A percentile compares a stretch with the other conserved stretches of the same genome.
Evolutionary conservation across 2,888 invertebrate genomes (phyloP).

Genomic region (Arrhopalites spinosus): DNA sequence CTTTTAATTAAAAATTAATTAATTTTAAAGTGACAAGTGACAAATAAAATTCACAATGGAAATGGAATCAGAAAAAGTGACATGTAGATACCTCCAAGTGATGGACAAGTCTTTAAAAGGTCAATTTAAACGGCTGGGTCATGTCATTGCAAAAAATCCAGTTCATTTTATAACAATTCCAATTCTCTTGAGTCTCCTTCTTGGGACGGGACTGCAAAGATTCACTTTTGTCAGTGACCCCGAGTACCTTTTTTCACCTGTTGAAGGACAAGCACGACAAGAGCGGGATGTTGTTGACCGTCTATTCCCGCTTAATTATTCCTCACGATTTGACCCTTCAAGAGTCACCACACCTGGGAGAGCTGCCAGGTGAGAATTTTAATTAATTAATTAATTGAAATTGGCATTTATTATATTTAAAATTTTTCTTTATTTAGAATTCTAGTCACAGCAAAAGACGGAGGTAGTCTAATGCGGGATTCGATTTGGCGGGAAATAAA

Average conservation of each 20-base stretch:
- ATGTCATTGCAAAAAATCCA: slow-evolving; percentile 77
- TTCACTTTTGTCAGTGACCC: slow-evolving; percentile 89
- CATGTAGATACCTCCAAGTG: slow-evolving; percentile 45
- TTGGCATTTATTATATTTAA: too few relatives aligned
- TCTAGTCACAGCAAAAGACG: slow-evolving; percentile 81
- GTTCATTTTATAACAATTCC: slow-evolving; percentile 89
- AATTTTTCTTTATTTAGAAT: slow-evolving; percentile 60
- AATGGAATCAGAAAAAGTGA: background rate
- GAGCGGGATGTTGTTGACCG: slow-evolving; percentile 82
- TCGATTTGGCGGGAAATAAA: slow-evolving; percentile 79
- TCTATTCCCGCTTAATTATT: slow-evolving; percentile 86
- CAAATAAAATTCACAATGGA: too few relatives aligned
- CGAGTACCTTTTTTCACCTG: slow-evolving; percentile 88
- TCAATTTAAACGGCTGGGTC: slow-evolving; percentile 80
- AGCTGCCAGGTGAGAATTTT: slow-evolving; percentile 56
- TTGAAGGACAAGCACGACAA: slow-evolving; percentile 72
- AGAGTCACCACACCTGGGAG: slow-evolving; percentile 84
- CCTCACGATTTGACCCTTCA: slow-evolving; percentile 81
- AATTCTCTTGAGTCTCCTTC: slow-evolving; percentile 76
- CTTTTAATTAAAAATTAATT: too few relatives aligned
- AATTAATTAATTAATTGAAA: too few relatives aligned
- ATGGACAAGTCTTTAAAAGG: slow-evolving; percentile 78
- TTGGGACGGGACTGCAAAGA: slow-evolving; percentile 85
- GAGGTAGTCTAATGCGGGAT: slow-evolving; percentile 76
- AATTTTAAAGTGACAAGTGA: too few relatives aligned